Conservation (phyloP, 2,113 vertebrate species). For the Columba livia region DNA sequence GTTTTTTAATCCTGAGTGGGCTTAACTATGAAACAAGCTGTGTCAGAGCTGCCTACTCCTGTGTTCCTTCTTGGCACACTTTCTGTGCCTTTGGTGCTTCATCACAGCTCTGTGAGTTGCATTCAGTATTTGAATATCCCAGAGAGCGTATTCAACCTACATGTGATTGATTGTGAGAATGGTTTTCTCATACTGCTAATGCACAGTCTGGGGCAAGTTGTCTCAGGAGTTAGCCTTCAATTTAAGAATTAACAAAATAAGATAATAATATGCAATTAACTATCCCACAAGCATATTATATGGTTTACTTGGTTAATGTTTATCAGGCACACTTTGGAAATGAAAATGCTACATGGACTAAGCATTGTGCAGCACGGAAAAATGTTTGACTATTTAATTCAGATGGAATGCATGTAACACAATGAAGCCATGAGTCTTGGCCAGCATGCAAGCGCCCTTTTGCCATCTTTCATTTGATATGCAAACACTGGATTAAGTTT, state of each 20-base stretch:
- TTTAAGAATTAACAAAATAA: slow-evolving; percentile 37
- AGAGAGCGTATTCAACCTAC: neutral
- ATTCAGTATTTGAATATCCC: neutral
- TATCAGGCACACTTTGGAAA: slow-evolving; percentile 6
- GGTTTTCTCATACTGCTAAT: slow-evolving; percentile 10
- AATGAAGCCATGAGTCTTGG: slow-evolving; percentile 37
- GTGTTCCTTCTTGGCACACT: neutral
- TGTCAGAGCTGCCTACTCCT: neutral
- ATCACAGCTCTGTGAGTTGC: neutral
- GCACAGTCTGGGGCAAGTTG: neutral
- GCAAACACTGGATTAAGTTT: slow-evolving; percentile 56
- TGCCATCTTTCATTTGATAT: slow-evolving; percentile 56
- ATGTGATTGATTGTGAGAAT: neutral
- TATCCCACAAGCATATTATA: neutral
- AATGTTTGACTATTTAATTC: slow-evolving; percentile 42
- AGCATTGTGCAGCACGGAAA: slow-evolving; percentile 8
- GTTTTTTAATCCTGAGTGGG: neutral
- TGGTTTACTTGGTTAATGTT: neutral
- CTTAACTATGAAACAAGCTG: neutral
- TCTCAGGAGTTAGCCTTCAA: neutral
- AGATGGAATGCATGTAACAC: slow-evolving; percentile 47
- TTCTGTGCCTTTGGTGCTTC: neutral
- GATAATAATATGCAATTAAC: slow-evolving; percentile 35
- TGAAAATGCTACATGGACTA: neutral
- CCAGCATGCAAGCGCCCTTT: neutral